Conservation (phyloP, 1,140 invertebrate genomes). For the Tetragonula clypearis region DNA sequence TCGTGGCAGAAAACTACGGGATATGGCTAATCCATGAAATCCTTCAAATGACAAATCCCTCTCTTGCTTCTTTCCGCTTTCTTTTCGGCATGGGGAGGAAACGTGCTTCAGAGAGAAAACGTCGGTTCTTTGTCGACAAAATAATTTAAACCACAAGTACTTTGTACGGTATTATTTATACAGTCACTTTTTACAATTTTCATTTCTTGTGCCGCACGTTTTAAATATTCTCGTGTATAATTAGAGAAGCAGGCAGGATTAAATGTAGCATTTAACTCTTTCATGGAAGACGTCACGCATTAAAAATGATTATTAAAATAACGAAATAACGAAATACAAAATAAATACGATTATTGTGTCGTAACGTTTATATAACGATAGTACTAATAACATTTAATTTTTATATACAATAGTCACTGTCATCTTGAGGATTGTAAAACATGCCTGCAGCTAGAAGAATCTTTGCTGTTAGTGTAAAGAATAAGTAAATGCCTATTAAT, state of each 20-base stretch:
- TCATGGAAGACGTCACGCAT: too few relatives aligned
- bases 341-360: too few relatives aligned
- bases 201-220: background rate
- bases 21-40: conserved; percentile 51
- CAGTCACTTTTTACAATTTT: background rate
- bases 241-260: background rate
- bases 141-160: background rate
- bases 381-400: too few relatives aligned
- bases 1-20: background rate
- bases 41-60: conserved; percentile 12
- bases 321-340: too few relatives aligned
- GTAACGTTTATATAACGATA: too few relatives aligned
- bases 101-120: background rate
- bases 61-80: background rate
- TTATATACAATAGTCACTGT: too few relatives aligned
- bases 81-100: background rate
- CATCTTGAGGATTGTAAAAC: too few relatives aligned
- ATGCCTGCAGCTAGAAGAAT: too few relatives aligned
- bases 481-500: too few relatives aligned
- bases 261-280: background rate
- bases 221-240: background rate
- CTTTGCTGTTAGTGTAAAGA: background rate
- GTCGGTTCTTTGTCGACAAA: background rate
- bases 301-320: too few relatives aligned
- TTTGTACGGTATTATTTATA: background rate